phyloP scores from a whole-genome alignment of 1,140 invertebrate genomes.

The Papilio xuthus region DNA sequence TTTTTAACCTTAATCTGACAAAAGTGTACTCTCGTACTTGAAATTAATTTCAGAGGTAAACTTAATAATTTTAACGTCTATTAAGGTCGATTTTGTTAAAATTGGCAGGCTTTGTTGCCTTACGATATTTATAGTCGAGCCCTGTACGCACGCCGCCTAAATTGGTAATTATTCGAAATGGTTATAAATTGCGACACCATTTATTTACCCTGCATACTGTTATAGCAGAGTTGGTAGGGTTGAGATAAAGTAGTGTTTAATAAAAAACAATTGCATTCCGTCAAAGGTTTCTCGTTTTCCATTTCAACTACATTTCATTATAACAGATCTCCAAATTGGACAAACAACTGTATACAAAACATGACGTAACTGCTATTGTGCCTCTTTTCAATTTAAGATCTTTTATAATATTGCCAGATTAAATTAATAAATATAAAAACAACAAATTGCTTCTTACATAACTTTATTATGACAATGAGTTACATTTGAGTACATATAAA shows the following conservation, averaged over 20 bases:
- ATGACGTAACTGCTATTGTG: background rate
- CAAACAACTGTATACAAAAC: no score
- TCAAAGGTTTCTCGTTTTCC: background rate
- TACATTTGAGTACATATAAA: background rate
- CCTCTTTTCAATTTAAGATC: background rate
- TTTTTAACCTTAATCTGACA: background rate
- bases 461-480: background rate
- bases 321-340: no score
- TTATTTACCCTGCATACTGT: background rate
- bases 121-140: conserved; percentile 2
- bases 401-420: background rate
- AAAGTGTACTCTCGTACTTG: background rate
- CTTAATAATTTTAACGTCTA: conserved; percentile 3
- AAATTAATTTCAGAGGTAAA: conserved; percentile 4
- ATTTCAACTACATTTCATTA: background rate
- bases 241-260: background rate
- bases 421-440: background rate
- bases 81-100: background rate
- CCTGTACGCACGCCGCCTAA: background rate
- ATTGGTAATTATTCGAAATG: conserved; percentile 21
- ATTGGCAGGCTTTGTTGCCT: background rate
- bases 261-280: background rate
- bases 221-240: background rate
- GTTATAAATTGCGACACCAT: conserved; percentile 13
- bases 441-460: background rate